phyloP scores from a whole-genome alignment of 2,888 invertebrate species.

The Biston betularia region DNA sequence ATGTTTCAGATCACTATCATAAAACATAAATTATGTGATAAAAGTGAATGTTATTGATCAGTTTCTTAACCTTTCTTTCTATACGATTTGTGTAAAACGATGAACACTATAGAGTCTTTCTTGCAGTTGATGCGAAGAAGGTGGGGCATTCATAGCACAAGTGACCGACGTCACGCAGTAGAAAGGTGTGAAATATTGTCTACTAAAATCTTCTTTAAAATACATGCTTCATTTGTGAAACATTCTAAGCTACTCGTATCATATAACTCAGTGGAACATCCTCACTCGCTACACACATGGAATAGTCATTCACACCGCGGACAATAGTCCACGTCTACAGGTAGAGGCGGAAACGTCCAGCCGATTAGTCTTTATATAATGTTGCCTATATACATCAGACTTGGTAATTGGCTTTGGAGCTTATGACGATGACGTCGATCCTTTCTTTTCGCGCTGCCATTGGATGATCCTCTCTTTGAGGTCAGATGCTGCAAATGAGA shows the following conservation, averaged over 20 bases:
- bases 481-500: conserved; percentile 89
- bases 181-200: conserved; percentile 41
- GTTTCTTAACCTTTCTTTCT: conserved; percentile 24
- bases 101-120: conserved; percentile 30
- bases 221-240: conserved; percentile 43
- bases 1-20: conserved; percentile 35
- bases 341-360: conserved; percentile 68
- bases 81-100: conserved; percentile 25
- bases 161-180: conserved; percentile 41
- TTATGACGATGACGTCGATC: conserved; percentile 69
- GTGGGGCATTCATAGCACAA: conserved; percentile 45
- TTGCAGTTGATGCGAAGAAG: conserved; percentile 30
- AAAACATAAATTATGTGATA: conserved; percentile 23
- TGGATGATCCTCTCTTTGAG: conserved; percentile 94
- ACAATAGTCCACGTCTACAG: conserved; percentile 72
- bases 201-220: conserved; percentile 48
- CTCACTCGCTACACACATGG: conserved; percentile 67
- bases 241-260: conserved; percentile 40
- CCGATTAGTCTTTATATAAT: conserved; percentile 71
- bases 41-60: conserved; percentile 13
- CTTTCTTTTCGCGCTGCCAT: conserved; percentile 94
- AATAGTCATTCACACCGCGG: conserved; percentile 77
- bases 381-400: conserved; percentile 83
- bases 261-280: conserved; percentile 56
- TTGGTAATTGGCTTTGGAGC: conserved; percentile 69